phyloP scores from a whole-genome alignment of 2,113 vertebrate genomes.

The Mixornis gularis region DNA sequence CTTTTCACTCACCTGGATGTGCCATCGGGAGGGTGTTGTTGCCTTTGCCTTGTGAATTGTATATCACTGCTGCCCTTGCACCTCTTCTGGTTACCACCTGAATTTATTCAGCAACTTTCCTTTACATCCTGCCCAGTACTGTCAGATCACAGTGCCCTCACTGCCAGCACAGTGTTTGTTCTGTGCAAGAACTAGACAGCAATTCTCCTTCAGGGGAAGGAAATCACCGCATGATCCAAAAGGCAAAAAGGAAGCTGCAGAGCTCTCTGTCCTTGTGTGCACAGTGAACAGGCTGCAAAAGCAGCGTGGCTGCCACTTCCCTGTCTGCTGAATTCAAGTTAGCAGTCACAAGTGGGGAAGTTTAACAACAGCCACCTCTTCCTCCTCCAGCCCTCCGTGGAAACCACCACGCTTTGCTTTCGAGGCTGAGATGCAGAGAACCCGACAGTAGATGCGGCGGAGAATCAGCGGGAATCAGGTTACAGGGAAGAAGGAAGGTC shows the following conservation, averaged over 20 bases:
- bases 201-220: not conserved
- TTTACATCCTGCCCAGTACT: not conserved
- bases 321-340: not conserved
- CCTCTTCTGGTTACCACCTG: constrained; percentile 59
- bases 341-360: not conserved
- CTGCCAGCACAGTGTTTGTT: not conserved
- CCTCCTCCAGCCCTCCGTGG: not conserved
- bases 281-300: not conserved
- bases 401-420: not conserved
- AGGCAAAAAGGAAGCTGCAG: not conserved
- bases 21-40: constrained; percentile 72
- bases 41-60: constrained; percentile 63
- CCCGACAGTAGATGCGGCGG: not conserved
- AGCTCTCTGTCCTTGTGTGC: not conserved
- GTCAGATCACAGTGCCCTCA: not conserved
- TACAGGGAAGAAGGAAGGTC: not conserved
- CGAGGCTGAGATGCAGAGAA: not conserved
- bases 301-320: not conserved
- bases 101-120: constrained; percentile 80
- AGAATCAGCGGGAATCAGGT: not conserved
- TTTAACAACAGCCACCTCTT: not conserved
- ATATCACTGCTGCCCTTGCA: constrained; percentile 83
- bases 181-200: not conserved
- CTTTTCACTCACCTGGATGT: constrained; percentile 68
- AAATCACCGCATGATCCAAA: not conserved